phyloP scores from a whole-genome alignment of 2,888 invertebrate genomes.

The Drosophila barbarae region DNA sequence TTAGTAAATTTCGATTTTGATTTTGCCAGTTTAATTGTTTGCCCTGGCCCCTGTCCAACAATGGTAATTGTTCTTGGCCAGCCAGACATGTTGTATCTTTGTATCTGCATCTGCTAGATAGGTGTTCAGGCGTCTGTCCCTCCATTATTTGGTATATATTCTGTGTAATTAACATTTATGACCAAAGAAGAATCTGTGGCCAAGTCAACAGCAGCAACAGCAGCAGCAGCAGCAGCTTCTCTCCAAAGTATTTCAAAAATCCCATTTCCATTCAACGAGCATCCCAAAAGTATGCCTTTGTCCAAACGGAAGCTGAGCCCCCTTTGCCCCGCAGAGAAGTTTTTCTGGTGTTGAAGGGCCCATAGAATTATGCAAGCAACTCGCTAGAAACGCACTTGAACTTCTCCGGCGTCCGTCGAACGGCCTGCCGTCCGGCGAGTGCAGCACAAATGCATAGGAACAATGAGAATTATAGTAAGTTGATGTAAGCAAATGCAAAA shows the following conservation, averaged over 20 bases:
- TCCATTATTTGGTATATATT: constrained; percentile 27
- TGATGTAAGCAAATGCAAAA: constrained; percentile 56
- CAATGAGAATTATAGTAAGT: constrained; percentile 66
- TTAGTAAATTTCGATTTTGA: constrained; percentile 71
- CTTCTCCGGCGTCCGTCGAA: constrained; percentile 52
- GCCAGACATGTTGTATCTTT: constrained; percentile 66
- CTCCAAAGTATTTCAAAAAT: constrained; percentile 29
- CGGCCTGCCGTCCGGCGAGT: constrained; percentile 41
- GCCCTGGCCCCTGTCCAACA: constrained; percentile 47
- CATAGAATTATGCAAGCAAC: constrained; percentile 46
- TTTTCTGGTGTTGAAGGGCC: constrained; percentile 42
- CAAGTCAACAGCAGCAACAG: constrained; percentile 5
- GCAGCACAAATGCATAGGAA: constrained; percentile 72
- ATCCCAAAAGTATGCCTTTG: constrained; percentile 37
- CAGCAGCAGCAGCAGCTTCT: not conserved
- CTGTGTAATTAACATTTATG: constrained; percentile 66
- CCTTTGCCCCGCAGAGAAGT: constrained; percentile 5
- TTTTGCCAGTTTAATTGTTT: constrained; percentile 74
- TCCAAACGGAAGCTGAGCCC: not conserved
- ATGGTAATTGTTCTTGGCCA: constrained; percentile 53
- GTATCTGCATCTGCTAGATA: constrained; percentile 50
- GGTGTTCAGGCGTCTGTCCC: constrained; percentile 16
- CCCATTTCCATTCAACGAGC: constrained; percentile 19
- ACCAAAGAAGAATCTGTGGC: constrained; percentile 30
- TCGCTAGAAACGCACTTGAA: constrained; percentile 46